These are phyloP conservation scores for Cryptops parisi DNA, from an alignment of 2,888 invertebrate genomes.

Conservation along the genomic window DNA sequence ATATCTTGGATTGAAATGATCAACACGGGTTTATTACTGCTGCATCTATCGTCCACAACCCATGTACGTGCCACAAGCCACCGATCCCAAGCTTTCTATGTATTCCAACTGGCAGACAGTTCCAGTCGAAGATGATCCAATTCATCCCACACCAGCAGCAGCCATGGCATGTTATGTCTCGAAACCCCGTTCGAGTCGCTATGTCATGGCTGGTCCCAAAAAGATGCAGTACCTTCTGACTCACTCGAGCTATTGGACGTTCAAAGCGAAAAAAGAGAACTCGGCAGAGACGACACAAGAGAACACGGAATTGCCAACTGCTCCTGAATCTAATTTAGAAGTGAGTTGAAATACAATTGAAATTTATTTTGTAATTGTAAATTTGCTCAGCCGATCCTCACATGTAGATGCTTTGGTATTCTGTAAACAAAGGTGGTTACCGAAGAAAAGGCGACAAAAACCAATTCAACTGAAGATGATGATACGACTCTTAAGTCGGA, in stretches of 20 bases:
- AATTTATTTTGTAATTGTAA: not conserved
- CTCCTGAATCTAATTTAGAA: not conserved
- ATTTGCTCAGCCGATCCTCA: not conserved
- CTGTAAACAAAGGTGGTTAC: no score
- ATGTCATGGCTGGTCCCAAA: slow-evolving; percentile 45
- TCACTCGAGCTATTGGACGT: slow-evolving; percentile 33
- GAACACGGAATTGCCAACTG: no score
- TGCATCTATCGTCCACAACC: slow-evolving; percentile 88
- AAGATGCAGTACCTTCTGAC: slow-evolving; percentile 32
- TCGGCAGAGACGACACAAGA: no score
- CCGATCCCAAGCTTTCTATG: slow-evolving; percentile 77
- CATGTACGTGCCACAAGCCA: slow-evolving; percentile 64
- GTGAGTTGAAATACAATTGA: not conserved
- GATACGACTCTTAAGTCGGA: no score
- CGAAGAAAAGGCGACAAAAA: no score
- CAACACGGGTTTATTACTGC: slow-evolving; percentile 80
- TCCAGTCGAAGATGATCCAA: slow-evolving; percentile 33
- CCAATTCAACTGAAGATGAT: no score
- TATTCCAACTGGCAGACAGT: slow-evolving; percentile 67
- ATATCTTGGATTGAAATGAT: slow-evolving; percentile 76
- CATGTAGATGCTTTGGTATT: no score
- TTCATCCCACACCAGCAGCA: slow-evolving; percentile 50
- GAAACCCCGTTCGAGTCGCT: slow-evolving; percentile 48
- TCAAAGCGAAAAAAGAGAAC: slow-evolving; percentile 16
- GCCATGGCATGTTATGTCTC: slow-evolving; percentile 59